A percentile compares a stretch with the other conserved stretches of the same genome.
phyloP scores from a whole-genome alignment of 2,797 vertebrate genomes.

The Lepilemur ruficaudatus region DNA sequence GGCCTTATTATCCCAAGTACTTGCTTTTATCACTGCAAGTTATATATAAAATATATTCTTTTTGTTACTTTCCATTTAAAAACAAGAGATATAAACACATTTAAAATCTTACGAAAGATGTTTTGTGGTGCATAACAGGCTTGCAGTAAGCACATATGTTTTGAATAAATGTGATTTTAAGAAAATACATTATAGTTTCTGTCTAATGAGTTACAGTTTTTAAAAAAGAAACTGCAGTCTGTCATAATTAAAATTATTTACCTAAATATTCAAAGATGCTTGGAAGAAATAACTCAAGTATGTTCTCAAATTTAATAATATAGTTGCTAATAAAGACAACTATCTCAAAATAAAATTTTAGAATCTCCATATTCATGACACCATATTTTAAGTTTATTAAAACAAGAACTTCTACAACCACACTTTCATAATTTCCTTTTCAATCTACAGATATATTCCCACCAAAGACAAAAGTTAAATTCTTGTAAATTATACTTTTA shows the following conservation, averaged over 20 bases:
- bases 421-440: slow-evolving; percentile 7
- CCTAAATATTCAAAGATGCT: background rate
- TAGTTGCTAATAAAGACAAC: background rate
- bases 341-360: background rate
- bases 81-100: slow-evolving; percentile 59
- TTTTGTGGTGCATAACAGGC: slow-evolving; percentile 11
- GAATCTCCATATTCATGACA: background rate
- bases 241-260: background rate
- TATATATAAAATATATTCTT: slow-evolving; percentile 76
- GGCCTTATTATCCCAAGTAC: background rate
- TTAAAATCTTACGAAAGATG: slow-evolving; percentile 49
- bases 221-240: background rate
- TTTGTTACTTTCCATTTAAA: slow-evolving; percentile 66
- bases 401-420: background rate
- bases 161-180: slow-evolving; percentile 47
- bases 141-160: slow-evolving; percentile 54
- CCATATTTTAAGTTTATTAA: background rate
- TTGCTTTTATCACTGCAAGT: slow-evolving; percentile 71
- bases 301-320: background rate
- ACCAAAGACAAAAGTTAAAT: slow-evolving; percentile 3
- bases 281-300: background rate
- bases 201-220: background rate
- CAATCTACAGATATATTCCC: background rate
- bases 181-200: background rate
- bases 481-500: background rate